A percentile compares a stretch with the other conserved stretches of the same genome.
Conservation (phyloP, 1,140 invertebrate species). For the Drosophila dunni region DNA sequence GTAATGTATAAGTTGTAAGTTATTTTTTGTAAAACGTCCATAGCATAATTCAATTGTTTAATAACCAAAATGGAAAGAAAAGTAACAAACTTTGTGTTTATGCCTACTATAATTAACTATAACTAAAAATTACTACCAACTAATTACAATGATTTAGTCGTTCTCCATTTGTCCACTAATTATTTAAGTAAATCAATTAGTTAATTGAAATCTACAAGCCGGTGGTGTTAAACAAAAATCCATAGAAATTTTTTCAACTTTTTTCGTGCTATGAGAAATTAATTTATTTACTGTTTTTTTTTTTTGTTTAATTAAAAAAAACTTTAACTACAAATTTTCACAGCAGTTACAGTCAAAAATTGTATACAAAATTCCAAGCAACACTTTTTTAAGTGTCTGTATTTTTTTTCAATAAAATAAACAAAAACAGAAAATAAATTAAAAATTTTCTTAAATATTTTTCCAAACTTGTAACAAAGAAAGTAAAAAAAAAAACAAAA, state of each 20-base stretch:
- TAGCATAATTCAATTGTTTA: conserved; percentile 67
- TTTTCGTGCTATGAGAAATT: neutral
- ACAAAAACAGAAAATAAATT: conserved; percentile 24
- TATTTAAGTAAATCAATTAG: conserved; percentile 76
- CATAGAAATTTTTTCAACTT: neutral
- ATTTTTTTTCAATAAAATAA: conserved; percentile 41
- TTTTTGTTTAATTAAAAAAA: neutral
- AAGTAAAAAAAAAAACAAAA: conserved; percentile 3
- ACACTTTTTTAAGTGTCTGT: conserved; percentile 31
- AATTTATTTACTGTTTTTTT: neutral
- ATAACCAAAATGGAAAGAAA: conserved; percentile 4
- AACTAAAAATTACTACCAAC: conserved; percentile 20
- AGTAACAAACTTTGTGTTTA: neutral
- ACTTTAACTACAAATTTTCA: neutral
- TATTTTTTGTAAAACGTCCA: conserved; percentile 62
- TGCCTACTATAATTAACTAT: conserved; percentile 19
- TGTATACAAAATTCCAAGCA: neutral
- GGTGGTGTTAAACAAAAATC: too few relatives aligned
- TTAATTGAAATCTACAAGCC: conserved; percentile 61
- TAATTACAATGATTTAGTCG: conserved; percentile 12
- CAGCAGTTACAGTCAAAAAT: conserved; percentile 6
- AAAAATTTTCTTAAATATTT: conserved; percentile 24
- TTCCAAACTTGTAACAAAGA: conserved; percentile 23
- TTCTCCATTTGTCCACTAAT: conserved; percentile 65
- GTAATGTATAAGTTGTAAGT: conserved; percentile 39